These are phyloP conservation scores for Phocides pigmalion DNA, from an alignment of 1,140 invertebrate genomes.

Conservation along the genomic window DNA sequence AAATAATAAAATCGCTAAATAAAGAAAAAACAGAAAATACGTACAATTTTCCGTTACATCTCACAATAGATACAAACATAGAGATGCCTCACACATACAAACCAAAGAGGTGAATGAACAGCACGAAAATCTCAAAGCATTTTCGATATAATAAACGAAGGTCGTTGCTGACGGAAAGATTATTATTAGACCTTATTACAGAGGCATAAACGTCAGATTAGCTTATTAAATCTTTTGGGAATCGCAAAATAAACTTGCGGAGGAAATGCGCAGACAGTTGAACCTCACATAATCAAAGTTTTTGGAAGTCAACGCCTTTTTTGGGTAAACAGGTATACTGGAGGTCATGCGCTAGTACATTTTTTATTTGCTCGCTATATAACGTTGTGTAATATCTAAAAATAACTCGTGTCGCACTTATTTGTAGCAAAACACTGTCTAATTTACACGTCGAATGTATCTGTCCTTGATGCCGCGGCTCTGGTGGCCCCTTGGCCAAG, in stretches of 20 bases:
- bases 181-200: slow-evolving; percentile 21
- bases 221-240: neutral
- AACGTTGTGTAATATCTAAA: neutral
- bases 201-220: slow-evolving; percentile 9
- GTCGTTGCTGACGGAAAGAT: neutral
- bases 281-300: slow-evolving; percentile 40
- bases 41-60: slow-evolving; percentile 1
- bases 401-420: neutral
- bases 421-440: neutral
- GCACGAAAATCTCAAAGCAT: slow-evolving; percentile 32
- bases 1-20: no score
- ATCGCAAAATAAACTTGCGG: slow-evolving; percentile 10
- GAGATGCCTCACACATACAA: neutral
- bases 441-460: no score
- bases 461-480: no score
- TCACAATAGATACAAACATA: neutral
- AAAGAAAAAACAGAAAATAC: neutral
- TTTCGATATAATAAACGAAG: slow-evolving; percentile 19
- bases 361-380: neutral
- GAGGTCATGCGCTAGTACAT: slow-evolving; percentile 5
- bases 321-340: slow-evolving; percentile 36
- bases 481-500: no score
- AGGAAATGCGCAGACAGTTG: slow-evolving; percentile 37
- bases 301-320: slow-evolving; percentile 40
- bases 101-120: slow-evolving; percentile 15